Percentiles rank a stretch among this genome's conserved stretches.
These are phyloP conservation scores for Seriola dumerili DNA, from an alignment of 2,113 vertebrate species.

Conservation along the genomic window DNA sequence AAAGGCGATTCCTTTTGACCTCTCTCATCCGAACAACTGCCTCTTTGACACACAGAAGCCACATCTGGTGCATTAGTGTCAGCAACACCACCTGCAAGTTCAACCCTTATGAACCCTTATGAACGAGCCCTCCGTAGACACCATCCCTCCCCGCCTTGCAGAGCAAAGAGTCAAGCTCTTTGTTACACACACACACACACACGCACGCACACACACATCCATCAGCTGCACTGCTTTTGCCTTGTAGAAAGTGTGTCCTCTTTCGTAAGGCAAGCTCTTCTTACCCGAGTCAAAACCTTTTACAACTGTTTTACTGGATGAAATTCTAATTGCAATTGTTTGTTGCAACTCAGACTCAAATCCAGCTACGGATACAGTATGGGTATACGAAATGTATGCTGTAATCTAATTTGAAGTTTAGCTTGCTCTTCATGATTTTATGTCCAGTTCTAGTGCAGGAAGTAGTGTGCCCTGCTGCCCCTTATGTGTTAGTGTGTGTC, in stretches of 20 bases:
- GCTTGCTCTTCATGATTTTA: too few relatives aligned
- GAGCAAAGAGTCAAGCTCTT: neutral
- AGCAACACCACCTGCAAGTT: conserved; percentile 3
- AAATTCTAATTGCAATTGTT: too few relatives aligned
- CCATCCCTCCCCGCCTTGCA: neutral
- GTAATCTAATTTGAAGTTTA: too few relatives aligned
- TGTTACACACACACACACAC: neutral
- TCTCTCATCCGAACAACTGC: conserved; percentile 23
- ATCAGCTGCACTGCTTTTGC: neutral
- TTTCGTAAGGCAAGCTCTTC: too few relatives aligned
- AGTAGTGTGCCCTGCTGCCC: too few relatives aligned
- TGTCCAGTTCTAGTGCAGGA: too few relatives aligned
- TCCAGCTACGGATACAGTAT: neutral
- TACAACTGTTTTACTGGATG: too few relatives aligned
- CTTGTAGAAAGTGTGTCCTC: neutral
- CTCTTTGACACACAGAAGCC: conserved; percentile 13
- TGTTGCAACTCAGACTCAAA: neutral
- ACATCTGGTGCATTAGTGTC: conserved; percentile 55
- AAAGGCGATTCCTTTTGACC: conserved; percentile 28
- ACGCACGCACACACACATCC: neutral
- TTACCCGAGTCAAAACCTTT: too few relatives aligned
- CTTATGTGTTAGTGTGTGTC: too few relatives aligned
- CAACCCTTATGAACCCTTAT: conserved; percentile 1
- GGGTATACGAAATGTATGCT: neutral
- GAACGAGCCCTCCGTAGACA: neutral